A percentile compares a stretch with the other conserved stretches of the same genome.
Evolutionary conservation across 2,113 vertebrate species (phyloP).

Genomic region (Scalopus aquaticus): DNA sequence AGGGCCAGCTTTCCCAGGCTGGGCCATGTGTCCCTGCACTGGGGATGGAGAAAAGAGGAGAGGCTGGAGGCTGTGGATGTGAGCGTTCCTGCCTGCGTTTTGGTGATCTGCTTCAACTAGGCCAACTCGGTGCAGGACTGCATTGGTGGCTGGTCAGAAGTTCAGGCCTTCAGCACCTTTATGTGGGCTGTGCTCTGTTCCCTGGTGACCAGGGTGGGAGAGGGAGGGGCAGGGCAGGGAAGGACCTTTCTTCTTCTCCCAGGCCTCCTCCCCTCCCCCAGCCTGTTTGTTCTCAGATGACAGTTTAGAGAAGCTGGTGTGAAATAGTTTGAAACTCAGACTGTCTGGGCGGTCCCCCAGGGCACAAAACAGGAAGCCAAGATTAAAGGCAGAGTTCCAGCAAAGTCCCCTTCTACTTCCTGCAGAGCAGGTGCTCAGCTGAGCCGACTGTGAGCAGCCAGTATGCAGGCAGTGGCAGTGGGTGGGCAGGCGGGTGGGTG

Average conservation of each 20-base stretch:
- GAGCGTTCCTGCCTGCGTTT: not conserved
- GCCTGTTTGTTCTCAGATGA: conserved; percentile 11
- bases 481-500: not conserved
- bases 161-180: not conserved
- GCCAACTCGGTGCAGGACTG: not conserved
- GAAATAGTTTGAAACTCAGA: conserved; percentile 69
- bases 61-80: not conserved
- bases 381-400: conserved; percentile 79
- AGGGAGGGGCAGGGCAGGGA: not conserved
- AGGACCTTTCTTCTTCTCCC: not conserved
- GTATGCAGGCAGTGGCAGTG: not conserved
- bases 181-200: not conserved
- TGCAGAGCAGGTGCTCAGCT: conserved; percentile 74
- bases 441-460: conserved; percentile 5
- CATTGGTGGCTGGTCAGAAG: not conserved
- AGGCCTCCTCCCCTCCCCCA: conserved; percentile 15
- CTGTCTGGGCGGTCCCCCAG: conserved; percentile 65
- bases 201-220: not conserved
- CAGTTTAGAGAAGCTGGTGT: conserved; percentile 77
- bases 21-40: not conserved
- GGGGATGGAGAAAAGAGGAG: not conserved
- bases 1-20: not conserved
- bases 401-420: conserved; percentile 75
- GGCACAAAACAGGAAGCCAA: conserved; percentile 81
- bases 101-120: not conserved